These are phyloP conservation scores for Dasyornis broadbenti DNA, from an alignment of 2,113 vertebrate genomes.

Conservation along the genomic window DNA sequence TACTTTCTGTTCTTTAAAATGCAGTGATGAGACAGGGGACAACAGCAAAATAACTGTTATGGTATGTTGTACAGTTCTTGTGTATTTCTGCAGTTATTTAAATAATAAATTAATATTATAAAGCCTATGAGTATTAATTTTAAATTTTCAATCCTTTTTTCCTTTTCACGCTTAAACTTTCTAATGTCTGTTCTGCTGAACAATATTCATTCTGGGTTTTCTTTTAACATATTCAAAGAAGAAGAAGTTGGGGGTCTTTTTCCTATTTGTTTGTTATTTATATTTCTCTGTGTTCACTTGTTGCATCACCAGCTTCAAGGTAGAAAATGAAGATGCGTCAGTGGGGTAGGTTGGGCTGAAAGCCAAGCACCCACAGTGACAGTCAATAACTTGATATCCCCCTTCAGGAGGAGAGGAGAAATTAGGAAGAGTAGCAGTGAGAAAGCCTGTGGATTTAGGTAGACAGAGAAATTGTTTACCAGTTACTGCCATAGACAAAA, in stretches of 20 bases:
- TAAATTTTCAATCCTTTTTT: background rate
- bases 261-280: background rate
- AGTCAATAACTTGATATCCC: background rate
- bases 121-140: background rate
- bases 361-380: background rate
- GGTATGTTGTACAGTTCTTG: background rate
- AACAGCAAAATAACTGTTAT: background rate
- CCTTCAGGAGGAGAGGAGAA: background rate
- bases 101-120: slow-evolving; percentile 20
- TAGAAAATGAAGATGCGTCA: background rate
- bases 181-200: background rate
- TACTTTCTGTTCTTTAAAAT: background rate
- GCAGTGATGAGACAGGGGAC: background rate
- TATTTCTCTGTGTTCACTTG: background rate
- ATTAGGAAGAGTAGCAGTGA: background rate
- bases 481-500: background rate
- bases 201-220: background rate
- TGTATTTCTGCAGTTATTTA: slow-evolving; percentile 35
- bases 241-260: background rate
- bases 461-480: background rate
- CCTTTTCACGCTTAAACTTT: background rate
- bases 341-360: background rate
- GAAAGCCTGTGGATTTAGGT: background rate
- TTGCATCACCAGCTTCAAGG: background rate
- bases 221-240: background rate